Evolutionary conservation across 1,140 invertebrate species (phyloP), one percentile per base, ranked within the genome.

Genomic region (Caerostris extrusa): DNA sequence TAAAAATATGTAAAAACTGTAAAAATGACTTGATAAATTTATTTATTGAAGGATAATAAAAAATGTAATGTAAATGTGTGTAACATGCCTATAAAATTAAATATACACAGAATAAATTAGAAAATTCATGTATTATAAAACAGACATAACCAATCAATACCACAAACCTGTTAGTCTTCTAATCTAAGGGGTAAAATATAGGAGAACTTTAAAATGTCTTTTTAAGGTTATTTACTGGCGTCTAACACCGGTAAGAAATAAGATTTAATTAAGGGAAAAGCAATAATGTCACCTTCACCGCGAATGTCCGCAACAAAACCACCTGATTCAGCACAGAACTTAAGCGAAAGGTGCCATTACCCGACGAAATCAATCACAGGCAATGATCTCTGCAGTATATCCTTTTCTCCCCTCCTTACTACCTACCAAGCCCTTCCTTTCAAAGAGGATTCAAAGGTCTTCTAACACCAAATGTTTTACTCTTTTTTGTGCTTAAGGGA

Each of bases 201-300:
- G 34, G 34, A 34, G 34, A 2, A 34, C 34, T 34, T 34, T 34
- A 34, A 34, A 34, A 34, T 34, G 34, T 34, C 34, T 34, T 34
- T 34, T 34, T 34, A 34, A 14, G 57, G 14, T 85, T n/a, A 12
- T 77, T 85, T 85, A n/a, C 19, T 57, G 17, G 17, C 7, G 82
- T 85, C 19, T 85, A 58, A 34, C 17, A 4, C 8, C 17, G 8
- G 14, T 17, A 85, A 57, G 55, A 1, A 56, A n/a, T 85, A 85
- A 57, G 55, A 34, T 85, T 85, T 85, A 57, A 58, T 85, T 85
- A 85, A 85, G 55, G 34, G 3, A 85, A 85, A 58, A 85, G 14
- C 55, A 58, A 14, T 85, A 58, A 56, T 57, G 71, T 77, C 71
- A 50, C 50, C 4, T 12, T 7, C 50, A 10, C 5, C 19, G 71